These are phyloP conservation scores for Netelia inedita DNA, from an alignment of 2,888 invertebrate species.

Conservation along the genomic window DNA sequence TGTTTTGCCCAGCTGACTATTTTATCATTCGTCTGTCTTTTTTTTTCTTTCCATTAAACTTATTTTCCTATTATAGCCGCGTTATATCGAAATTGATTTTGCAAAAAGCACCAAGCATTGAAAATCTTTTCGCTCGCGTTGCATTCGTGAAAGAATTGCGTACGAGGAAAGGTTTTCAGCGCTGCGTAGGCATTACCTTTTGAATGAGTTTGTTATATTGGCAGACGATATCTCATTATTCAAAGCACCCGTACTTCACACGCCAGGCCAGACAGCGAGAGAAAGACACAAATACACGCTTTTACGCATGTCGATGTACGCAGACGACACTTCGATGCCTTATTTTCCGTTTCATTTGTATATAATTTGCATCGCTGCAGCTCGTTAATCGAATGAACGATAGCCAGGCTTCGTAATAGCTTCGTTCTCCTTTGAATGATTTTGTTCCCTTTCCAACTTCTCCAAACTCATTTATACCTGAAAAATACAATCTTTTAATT, in stretches of 20 bases:
- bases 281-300: slow-evolving; percentile 50
- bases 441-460: slow-evolving; percentile 6
- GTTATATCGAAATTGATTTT: slow-evolving; percentile 47
- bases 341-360: slow-evolving; percentile 45
- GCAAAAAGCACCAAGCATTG: slow-evolving; percentile 48
- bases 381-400: slow-evolving; percentile 8
- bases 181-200: slow-evolving; percentile 50
- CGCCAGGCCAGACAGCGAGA: slow-evolving; percentile 35
- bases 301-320: slow-evolving; percentile 63
- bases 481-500: slow-evolving; percentile 5
- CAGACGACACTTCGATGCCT: slow-evolving; percentile 57
- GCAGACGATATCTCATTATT: slow-evolving; percentile 68
- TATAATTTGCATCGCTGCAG: slow-evolving; percentile 27
- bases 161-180: slow-evolving; percentile 49
- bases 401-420: slow-evolving; percentile 47
- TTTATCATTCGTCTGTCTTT: neutral
- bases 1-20: slow-evolving; percentile 24
- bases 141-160: neutral
- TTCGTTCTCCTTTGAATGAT: neutral
- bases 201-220: slow-evolving; percentile 65
- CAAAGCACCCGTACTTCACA: slow-evolving; percentile 54
- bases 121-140: slow-evolving; percentile 43
- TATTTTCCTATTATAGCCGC: neutral
- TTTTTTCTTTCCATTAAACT: neutral
- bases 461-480: slow-evolving; percentile 16